Evolutionary conservation across 2,888 invertebrate species (phyloP), one percentile per base, ranked within the genome.

Genomic region (Harmothoe impar): DNA sequence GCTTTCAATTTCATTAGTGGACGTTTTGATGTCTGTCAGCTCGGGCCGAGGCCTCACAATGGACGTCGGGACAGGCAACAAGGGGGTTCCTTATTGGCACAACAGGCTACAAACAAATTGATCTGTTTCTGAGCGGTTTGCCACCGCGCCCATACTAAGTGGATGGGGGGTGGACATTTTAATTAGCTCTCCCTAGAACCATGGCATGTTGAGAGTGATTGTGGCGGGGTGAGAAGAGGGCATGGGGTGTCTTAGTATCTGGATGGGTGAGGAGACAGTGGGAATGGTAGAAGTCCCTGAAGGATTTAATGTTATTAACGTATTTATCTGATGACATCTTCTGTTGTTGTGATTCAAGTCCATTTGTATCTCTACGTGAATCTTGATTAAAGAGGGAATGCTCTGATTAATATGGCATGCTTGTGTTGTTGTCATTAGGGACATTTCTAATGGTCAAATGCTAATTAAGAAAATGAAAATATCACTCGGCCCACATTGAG

Each of bases 91-190:
- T 29, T n/a, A n/a, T 72, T n/a, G 29, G 25, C 72, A 15, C 72
- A 72, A 72, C 72, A 72, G 72, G 72, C 72, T 23, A 29, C 72
- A 72, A 72, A 72, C 72, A 72, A 72, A 72, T 72, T 15, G 25
- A 72, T 15, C 72, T 72, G 72, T 72, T 72, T 72, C 72, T 72
- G 72, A 25, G 20, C 31, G 72, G 72, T 25, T 29, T 72, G 25
- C 25, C 0, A 29, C 29, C 31, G 25, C 29, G 20, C n/a, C 25
- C 72, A 15, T n/a, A 29, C n/a, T 72, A 72, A 72, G 72, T 72
- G 72, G 29, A 72, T 72, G 72, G 43, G 25, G 72, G 72, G 72
- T 3, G 31, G 29, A 72, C n/a, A 72, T 72, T 29, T 72, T 72
- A 72, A 72, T 72, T 72, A 72, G 72, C 29, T 25, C 20, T 72